Base-by-base conservation (phyloP, 2,888 invertebrate species). In the Spicauda simplicius region DNA sequence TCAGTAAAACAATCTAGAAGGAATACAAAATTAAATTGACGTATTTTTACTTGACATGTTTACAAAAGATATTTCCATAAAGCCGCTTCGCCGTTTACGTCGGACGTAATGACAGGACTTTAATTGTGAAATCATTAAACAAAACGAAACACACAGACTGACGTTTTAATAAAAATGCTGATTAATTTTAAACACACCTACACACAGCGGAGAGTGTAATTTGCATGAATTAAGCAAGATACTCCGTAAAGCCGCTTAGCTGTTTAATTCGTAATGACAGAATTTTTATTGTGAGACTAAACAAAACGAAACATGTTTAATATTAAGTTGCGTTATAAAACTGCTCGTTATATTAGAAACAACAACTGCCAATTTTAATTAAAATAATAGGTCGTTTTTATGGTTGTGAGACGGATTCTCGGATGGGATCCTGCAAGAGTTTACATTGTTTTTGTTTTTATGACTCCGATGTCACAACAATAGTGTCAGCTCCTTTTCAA, bases 121-220 rank as follows among this genome's bases (percentile, higher is more conserved):
- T 63, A 55, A 55, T 52, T 53, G 25, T 58, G 41, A 64, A 64
- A 57, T 37, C 25, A 58, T 52, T 64, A 64, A 58, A 64, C 64
- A 20, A 41, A 25, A 18, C 41, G 53, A 58, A 64, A 50, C 41
- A 53, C 52, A 53, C 53, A 25, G 25, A 37, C 64, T 58, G 64
- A 64, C 64, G 53, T 64, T 64, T 64, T 64, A 64, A 58, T 64
- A 64, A 64, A 58, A 58, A 64, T 58, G 58, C 18, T 64, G 58
- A 64, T 58, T 64, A 58, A 64, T 52, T 57, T 53, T 30, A 64
- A 58, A 53, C 18, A 41, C 50, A 41, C 25, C 54, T 48, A 48
- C 61, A 30, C 41, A 20, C 52, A 48, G 19, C 52, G 52, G 19
- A 37, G 50, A 52, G 25, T 20, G 25, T 25, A 52, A 64, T 64